A percentile compares a stretch with the other conserved stretches of the same genome.
These are phyloP conservation scores for Catharus minimus DNA, from an alignment of 2,113 vertebrate genomes.

Conservation along the genomic window DNA sequence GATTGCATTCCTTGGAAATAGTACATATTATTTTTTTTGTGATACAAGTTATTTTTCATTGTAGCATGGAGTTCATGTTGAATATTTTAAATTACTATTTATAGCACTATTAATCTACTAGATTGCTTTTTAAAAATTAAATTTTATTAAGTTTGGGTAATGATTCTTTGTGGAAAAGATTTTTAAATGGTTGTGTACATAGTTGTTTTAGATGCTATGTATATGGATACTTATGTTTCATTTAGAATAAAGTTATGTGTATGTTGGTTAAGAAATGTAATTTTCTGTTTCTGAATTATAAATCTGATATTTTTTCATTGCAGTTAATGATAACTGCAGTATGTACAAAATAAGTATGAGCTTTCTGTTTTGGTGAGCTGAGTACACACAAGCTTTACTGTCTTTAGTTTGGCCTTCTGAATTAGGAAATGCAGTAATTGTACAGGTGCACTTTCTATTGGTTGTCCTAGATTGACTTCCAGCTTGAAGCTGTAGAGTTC, in stretches of 20 bases:
- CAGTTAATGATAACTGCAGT: neutral
- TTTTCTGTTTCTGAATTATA: constrained; percentile 24
- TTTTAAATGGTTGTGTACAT: neutral
- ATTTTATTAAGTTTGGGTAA: neutral
- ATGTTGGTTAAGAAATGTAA: neutral
- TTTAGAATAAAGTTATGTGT: neutral
- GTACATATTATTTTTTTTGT: neutral
- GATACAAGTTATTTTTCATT: constrained; percentile 10
- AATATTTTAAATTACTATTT: neutral
- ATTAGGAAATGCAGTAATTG: constrained; percentile 74
- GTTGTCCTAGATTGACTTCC: constrained; percentile 77
- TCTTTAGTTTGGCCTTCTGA: constrained; percentile 58
- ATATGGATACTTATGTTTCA: neutral
- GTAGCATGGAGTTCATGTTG: neutral
- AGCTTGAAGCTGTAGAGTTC: constrained; percentile 72
- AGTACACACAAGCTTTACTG: constrained; percentile 43
- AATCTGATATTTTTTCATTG: constrained; percentile 11
- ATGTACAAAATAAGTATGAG: neutral
- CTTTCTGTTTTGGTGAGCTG: constrained; percentile 32
- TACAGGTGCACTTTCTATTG: constrained; percentile 78
- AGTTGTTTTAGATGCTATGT: neutral
- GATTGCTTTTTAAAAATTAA: neutral
- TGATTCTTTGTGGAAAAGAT: neutral
- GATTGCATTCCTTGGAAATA: neutral
- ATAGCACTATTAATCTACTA: neutral